Evolutionary conservation across 2,797 vertebrate genomes (phyloP).

Genomic region (Enteromius afrohamiltoni): DNA sequence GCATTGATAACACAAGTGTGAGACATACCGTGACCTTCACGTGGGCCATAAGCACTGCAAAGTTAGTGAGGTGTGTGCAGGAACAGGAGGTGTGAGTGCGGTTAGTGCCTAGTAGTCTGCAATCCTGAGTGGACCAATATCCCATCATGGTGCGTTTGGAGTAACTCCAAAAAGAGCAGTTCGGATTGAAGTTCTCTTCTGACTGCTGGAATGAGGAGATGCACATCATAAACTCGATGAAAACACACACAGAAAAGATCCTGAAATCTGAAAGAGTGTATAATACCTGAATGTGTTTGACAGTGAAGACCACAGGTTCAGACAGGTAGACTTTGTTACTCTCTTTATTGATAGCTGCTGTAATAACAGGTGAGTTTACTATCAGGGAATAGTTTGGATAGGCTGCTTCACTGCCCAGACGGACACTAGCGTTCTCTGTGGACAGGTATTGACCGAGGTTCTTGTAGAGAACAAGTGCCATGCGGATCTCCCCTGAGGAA

Average conservation of each 20-base stretch:
- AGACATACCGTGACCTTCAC: conserved; percentile 91
- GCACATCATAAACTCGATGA: background rate
- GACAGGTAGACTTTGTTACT: conserved; percentile 97
- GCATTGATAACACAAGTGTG: background rate
- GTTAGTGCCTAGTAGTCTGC: conserved; percentile 91
- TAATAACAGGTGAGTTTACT: conserved; percentile 97
- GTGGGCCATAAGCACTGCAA: conserved; percentile 96
- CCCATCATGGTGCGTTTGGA: conserved; percentile 96
- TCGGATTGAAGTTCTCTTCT: conserved; percentile 98
- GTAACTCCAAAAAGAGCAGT: conserved; percentile 99
- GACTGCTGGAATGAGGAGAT: conserved; percentile 81
- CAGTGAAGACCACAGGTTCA: conserved; percentile 94
- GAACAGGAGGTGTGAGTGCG: conserved; percentile 96
- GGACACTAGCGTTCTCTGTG: conserved; percentile 95
- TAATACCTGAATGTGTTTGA: conserved; percentile 93
- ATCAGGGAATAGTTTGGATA: conserved; percentile 96
- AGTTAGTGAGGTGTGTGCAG: conserved; percentile 98
- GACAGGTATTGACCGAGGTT: conserved; percentile 94
- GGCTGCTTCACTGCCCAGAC: conserved; percentile 87
- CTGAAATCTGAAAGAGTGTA: background rate
- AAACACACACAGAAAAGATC: background rate
- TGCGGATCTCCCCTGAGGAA: conserved; percentile 91
- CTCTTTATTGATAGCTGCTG: conserved; percentile 97
- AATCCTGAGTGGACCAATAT: conserved; percentile 97
- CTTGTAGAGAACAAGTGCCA: conserved; percentile 95